Percentiles rank a stretch among this genome's conserved stretches.
Evolutionary conservation across 2,113 vertebrate genomes (phyloP).

Genomic region (Nyctereutes procyonoides): DNA sequence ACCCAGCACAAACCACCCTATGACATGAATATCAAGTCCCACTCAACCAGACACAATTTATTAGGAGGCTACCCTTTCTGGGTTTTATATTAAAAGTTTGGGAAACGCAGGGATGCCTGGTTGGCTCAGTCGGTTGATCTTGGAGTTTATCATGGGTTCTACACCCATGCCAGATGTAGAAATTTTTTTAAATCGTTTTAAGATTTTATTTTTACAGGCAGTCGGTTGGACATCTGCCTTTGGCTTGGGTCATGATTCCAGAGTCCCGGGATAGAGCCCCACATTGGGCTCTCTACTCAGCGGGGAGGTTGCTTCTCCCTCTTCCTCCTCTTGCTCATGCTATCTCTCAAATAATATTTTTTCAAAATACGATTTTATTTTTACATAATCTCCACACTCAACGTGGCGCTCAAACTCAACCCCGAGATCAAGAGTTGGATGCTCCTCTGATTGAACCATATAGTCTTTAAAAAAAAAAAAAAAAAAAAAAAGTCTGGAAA

Average conservation of each 20-base stretch:
- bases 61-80: neutral
- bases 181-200: neutral
- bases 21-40: neutral
- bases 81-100: neutral
- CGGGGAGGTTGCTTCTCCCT: too few species aligned
- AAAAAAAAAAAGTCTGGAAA: constrained; percentile 1
- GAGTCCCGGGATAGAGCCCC: too few species aligned
- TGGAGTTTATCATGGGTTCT: neutral
- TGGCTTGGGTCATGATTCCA: too few species aligned
- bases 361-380: neutral
- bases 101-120: neutral
- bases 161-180: neutral
- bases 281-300: too few species aligned
- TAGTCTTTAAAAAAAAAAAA: neutral
- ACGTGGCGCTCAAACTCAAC: neutral
- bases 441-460: neutral
- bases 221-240: too few species aligned
- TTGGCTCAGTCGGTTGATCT: neutral
- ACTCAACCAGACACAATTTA: neutral
- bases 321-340: too few species aligned
- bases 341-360: too few species aligned
- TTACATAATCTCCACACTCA: neutral
- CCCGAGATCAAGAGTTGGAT: neutral
- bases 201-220: neutral
- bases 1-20: neutral